Percentiles rank a stretch among this genome's conserved stretches.
These are phyloP conservation scores for Aurelia sp. DNA, from an alignment of 30 jellyfish, hydroid and myxozoan genomes.

Conservation along the genomic window DNA sequence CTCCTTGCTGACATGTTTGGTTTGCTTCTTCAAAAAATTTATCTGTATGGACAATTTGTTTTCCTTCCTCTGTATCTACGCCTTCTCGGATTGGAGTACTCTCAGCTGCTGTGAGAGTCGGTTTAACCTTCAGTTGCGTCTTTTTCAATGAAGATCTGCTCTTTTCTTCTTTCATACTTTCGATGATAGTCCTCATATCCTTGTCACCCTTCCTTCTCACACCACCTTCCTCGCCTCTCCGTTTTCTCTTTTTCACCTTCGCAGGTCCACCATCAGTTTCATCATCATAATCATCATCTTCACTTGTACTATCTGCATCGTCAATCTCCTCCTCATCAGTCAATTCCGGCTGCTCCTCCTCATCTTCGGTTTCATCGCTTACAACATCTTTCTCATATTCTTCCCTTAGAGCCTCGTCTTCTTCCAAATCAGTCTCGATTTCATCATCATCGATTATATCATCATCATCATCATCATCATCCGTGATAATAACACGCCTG, in stretches of 20 bases:
- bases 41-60: not conserved
- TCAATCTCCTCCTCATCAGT: slow-evolving; percentile 12
- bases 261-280: not conserved
- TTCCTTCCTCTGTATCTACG: not conserved
- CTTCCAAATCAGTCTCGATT: slow-evolving; percentile 56
- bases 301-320: slow-evolving; percentile 2
- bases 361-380: slow-evolving; percentile 23
- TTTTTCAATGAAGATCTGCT: not conserved
- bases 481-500: slow-evolving; percentile 24
- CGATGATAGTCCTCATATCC: slow-evolving; percentile 43
- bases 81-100: not conserved
- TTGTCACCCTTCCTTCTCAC: slow-evolving; percentile 48
- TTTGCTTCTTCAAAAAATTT: not conserved
- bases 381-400: slow-evolving; percentile 42
- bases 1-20: not conserved
- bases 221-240: slow-evolving; percentile 12
- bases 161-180: slow-evolving; percentile 54
- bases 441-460: slow-evolving; percentile 58
- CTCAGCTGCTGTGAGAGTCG: not conserved
- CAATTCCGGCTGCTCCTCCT: not conserved
- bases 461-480: slow-evolving; percentile 64
- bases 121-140: not conserved
- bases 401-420: slow-evolving; percentile 45
- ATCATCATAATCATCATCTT: slow-evolving; percentile 50
- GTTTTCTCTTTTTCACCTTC: slow-evolving; percentile 1